A percentile compares a stretch with the other conserved stretches of the same genome.
Evolutionary conservation across 2,888 invertebrate species (phyloP).

Genomic region (Lepeophtheirus nordmannii): DNA sequence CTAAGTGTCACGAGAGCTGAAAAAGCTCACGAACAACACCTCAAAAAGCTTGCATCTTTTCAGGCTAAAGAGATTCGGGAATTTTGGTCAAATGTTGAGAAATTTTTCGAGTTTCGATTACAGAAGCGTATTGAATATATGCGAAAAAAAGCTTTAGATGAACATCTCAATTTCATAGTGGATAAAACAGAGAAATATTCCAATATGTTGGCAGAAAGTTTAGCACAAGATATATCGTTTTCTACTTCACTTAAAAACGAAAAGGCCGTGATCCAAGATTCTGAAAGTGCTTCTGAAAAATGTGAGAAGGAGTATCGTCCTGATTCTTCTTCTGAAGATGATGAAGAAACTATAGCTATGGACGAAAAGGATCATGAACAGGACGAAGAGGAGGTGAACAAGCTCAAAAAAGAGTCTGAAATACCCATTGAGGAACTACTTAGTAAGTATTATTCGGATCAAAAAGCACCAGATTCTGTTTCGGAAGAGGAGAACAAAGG

Average conservation of each 20-base stretch:
- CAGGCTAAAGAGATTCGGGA: slow-evolving; percentile 82
- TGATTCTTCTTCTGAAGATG: slow-evolving; percentile 59
- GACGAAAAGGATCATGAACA: slow-evolving; percentile 49
- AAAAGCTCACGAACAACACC: slow-evolving; percentile 70
- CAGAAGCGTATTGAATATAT: slow-evolving; percentile 82
- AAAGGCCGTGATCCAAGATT: slow-evolving; percentile 68
- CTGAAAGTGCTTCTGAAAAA: slow-evolving; percentile 20
- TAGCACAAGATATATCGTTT: slow-evolving; percentile 45
- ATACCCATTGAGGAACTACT: slow-evolving; percentile 63
- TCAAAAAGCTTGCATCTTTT: slow-evolving; percentile 69
- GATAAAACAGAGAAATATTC: slow-evolving; percentile 97
- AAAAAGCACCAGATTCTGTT: slow-evolving; percentile 29
- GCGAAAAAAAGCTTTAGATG: slow-evolving; percentile 80
- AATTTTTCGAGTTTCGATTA: slow-evolving; percentile 86
- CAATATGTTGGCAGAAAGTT: slow-evolving; percentile 68
- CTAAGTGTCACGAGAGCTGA: slow-evolving; percentile 74
- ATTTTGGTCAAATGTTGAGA: slow-evolving; percentile 93
- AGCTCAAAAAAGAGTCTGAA: slow-evolving; percentile 54
- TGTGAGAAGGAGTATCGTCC: slow-evolving; percentile 57
- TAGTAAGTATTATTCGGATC: slow-evolving; percentile 47
- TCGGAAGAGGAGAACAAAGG: slow-evolving; percentile 26
- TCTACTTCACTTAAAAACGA: slow-evolving; percentile 71
- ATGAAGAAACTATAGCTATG: slow-evolving; percentile 83
- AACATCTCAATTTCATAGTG: slow-evolving; percentile 91
- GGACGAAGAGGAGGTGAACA: slow-evolving; percentile 41